A percentile compares a stretch with the other conserved stretches of the same genome.
phyloP scores from a whole-genome alignment of 2,113 vertebrate genomes.

The Synchiropus splendidus region DNA sequence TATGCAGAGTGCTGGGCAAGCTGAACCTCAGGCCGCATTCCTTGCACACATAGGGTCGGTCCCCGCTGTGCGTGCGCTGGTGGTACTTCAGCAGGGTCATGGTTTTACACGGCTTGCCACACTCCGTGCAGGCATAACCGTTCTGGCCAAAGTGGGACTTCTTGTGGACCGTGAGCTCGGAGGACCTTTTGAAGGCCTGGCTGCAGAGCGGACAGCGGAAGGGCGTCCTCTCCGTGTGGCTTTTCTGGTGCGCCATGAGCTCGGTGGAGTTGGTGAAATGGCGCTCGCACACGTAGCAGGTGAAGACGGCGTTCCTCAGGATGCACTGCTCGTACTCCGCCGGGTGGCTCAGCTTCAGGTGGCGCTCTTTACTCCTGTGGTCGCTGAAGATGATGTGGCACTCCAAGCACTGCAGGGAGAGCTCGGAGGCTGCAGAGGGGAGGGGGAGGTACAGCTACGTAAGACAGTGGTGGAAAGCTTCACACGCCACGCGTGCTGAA shows the following conservation, averaged over 20 bases:
- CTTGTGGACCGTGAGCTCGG: conserved; percentile 78
- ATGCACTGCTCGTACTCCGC: conserved; percentile 65
- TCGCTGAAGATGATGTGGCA: conserved; percentile 75
- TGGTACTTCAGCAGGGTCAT: conserved; percentile 77
- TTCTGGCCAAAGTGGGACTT: conserved; percentile 67
- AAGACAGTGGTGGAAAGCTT: too few relatives aligned
- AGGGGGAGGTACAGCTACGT: conserved; percentile 1
- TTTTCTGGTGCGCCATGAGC: conserved; percentile 79
- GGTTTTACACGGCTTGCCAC: conserved; percentile 79
- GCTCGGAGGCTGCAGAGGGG: conserved; percentile 53
- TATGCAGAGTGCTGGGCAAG: conserved; percentile 56
- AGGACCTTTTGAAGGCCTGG: conserved; percentile 73
- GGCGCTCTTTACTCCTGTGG: conserved; percentile 65
- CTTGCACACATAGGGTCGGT: conserved; percentile 65
- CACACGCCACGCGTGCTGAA: too few relatives aligned
- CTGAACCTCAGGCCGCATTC: conserved; percentile 64
- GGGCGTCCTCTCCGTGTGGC: conserved; percentile 76
- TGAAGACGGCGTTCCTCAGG: conserved; percentile 71
- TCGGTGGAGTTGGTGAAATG: conserved; percentile 80
- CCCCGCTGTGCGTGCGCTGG: conserved; percentile 66
- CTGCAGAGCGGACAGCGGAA: conserved; percentile 70
- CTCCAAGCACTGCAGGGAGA: conserved; percentile 66
- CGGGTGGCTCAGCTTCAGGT: conserved; percentile 66
- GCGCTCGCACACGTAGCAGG: conserved; percentile 80
- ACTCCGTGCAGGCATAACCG: conserved; percentile 75